phyloP scores from a whole-genome alignment of 2,888 invertebrate species.

The Leptinotarsa haldemani region DNA sequence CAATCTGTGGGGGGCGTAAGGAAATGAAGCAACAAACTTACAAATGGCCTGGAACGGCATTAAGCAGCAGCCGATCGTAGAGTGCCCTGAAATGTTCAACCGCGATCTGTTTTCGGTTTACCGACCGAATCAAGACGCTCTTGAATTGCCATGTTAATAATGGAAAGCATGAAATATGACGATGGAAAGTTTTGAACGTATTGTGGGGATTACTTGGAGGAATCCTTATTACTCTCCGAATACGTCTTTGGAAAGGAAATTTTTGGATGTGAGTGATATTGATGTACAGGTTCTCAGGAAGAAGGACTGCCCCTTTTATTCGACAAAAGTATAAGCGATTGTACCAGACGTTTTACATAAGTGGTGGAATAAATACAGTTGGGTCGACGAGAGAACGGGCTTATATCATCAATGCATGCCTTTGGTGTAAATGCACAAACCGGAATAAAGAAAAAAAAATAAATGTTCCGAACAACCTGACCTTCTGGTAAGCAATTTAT shows the following conservation, averaged over 20 bases:
- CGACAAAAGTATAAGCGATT: too few species aligned
- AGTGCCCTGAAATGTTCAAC: conserved; percentile 56
- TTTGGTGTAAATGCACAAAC: too few species aligned
- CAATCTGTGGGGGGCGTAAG: conserved; percentile 52
- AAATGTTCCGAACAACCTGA: too few species aligned
- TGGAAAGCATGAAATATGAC: conserved; percentile 35
- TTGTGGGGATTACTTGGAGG: conserved; percentile 6
- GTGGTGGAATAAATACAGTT: too few species aligned
- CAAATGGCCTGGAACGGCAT: conserved; percentile 66
- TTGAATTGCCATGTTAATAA: conserved; percentile 49
- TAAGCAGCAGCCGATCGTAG: conserved; percentile 59
- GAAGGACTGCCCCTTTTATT: too few species aligned
- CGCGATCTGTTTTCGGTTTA: conserved; percentile 62
- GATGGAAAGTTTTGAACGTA: conserved; percentile 28
- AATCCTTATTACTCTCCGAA: neutral
- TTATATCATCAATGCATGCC: too few species aligned
- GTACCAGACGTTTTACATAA: too few species aligned
- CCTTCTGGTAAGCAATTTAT: too few species aligned
- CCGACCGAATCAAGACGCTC: conserved; percentile 59
- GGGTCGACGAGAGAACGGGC: too few species aligned
- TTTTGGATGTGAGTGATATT: neutral
- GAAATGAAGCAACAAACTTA: conserved; percentile 66
- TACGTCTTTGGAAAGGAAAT: neutral
- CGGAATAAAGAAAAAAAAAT: too few species aligned
- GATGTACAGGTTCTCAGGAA: too few species aligned